A percentile compares a stretch with the other conserved stretches of the same genome.
phyloP scores from a whole-genome alignment of 2,888 invertebrate species.

The Folsomia candida region DNA sequence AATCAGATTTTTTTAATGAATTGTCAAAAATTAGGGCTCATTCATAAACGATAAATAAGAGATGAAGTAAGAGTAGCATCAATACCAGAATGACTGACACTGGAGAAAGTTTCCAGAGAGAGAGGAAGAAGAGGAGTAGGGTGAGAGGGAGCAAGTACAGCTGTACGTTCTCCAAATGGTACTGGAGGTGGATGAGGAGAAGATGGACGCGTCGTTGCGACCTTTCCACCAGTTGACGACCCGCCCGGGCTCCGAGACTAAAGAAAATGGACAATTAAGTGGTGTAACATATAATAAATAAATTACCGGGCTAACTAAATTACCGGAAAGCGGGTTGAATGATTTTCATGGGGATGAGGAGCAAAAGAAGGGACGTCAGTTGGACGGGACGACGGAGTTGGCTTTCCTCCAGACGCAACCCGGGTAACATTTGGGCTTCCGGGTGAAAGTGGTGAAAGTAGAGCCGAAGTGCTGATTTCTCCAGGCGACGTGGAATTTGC shows the following conservation, averaged over 20 bases:
- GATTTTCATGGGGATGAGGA: conserved; percentile 13
- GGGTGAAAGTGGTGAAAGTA: neutral
- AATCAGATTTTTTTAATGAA: too few relatives aligned
- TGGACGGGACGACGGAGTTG: too few relatives aligned
- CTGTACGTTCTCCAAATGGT: conserved; percentile 48
- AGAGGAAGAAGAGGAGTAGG: conserved; percentile 50
- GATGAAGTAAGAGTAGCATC: too few relatives aligned
- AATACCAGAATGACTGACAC: conserved; percentile 45
- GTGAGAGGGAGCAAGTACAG: conserved; percentile 48
- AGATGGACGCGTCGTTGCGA: neutral
- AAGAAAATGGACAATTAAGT: too few relatives aligned
- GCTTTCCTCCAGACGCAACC: neutral
- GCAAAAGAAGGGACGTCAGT: too few relatives aligned
- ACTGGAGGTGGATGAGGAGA: conserved; percentile 39
- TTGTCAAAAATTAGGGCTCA: too few relatives aligned
- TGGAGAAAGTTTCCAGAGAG: conserved; percentile 51
- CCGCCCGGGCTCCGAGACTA: neutral
- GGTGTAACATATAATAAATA: too few relatives aligned
- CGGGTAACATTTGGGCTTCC: neutral
- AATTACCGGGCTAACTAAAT: conserved; percentile 35
- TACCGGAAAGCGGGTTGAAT: conserved; percentile 33
- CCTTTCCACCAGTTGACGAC: neutral
- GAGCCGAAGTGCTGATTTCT: conserved; percentile 13
- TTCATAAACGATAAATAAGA: too few relatives aligned
- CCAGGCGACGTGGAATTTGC: neutral